Evolutionary conservation across 2,797 vertebrate genomes (phyloP).

Genomic region (Channa striata): DNA sequence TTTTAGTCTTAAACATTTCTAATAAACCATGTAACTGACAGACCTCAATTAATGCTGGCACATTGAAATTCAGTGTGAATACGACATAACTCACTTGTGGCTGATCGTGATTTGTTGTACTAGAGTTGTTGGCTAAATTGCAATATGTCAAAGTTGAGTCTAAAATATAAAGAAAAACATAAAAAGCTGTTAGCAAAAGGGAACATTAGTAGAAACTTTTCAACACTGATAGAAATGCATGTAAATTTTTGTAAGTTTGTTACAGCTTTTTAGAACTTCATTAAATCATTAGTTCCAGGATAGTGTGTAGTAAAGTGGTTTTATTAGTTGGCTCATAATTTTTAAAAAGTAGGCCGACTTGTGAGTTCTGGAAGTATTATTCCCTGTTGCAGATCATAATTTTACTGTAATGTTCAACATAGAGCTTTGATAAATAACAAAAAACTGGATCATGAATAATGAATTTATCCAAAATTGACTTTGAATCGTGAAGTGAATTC

Average conservation of each 20-base stretch:
- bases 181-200: constrained; percentile 2
- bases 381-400: neutral
- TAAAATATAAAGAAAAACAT: neutral
- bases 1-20: neutral
- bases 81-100: neutral
- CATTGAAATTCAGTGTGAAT: neutral
- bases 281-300: constrained; percentile 1
- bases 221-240: constrained; percentile 1
- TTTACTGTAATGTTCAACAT: neutral
- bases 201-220: neutral
- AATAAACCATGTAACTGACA: neutral
- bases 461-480: no score
- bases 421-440: neutral
- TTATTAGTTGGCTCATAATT: constrained; percentile 2
- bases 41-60: neutral
- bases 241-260: neutral
- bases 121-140: neutral
- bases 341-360: neutral
- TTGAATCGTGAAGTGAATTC: neutral
- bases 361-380: constrained; percentile 1
- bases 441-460: neutral
- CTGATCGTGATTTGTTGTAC: neutral
- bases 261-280: constrained; percentile 17
- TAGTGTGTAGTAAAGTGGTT: neutral
- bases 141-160: neutral